Base-by-base conservation (phyloP, 1,140 invertebrate species). In the Eurosta solidaginis region DNA sequence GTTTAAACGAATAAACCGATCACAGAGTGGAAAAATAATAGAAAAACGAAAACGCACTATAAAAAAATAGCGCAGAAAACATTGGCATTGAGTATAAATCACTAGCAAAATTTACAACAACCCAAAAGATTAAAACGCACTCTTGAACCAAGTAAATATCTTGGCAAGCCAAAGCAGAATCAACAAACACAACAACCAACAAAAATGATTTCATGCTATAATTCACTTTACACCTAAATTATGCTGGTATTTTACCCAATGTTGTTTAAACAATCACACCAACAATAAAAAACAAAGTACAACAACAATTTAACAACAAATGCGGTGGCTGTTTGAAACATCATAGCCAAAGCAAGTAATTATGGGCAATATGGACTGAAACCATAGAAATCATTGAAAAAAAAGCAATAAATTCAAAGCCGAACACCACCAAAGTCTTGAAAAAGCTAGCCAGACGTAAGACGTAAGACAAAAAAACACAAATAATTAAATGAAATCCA, bases 341-440 rank as follows among this genome's bases (percentile, higher is more conserved):
- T 74, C 44, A 47, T 45, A 14, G 44, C 42, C 40, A 29, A 45
- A 45, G 17, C 44, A 7, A 74, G 40, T 47, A 74, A 45, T 74
- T 45, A 74, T 74, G 40, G 27, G 27, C 40, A 74, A 47, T 47
- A 74, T 74, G 27, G 45, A 74, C 73, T 74, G 73, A 74, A 74
- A 74, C 73, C 73, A 74, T 74, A 74, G 44, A 74, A 74, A 74
- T 47, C 44, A 45, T 74, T 45, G 22, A 74, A 74, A 74, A 45
- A 6, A 17, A 36, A 45, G 73, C 73, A 44, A 36, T n/a, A 47
- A 47, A 74, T 68, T n/a, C 42, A 74, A 74, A 45, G 73, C 42
- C 14, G 14, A 47, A 74, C 73, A 74, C 73, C 73, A 27, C 73
- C 40, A 74, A 74, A 74, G 44, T 14, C 73, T 47, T 44, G 12